Percentiles rank a stretch among this genome's conserved stretches.
Conservation (phyloP, 2,113 vertebrate species). For the Ia io region DNA sequence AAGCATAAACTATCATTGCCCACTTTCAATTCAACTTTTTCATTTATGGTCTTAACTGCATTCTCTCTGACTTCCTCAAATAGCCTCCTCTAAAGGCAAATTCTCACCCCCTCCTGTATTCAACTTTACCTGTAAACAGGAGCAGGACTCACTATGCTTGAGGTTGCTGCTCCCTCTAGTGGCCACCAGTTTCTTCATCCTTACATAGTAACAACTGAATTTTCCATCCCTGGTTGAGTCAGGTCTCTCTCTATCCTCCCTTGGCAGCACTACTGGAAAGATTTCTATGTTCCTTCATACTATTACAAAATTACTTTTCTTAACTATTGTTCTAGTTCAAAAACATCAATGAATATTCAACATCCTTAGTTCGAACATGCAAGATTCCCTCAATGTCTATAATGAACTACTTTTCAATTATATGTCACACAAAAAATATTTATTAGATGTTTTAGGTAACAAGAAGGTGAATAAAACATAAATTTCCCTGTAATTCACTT, state of each 20-base stretch:
- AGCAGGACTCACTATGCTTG: neutral
- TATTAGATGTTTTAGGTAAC: neutral
- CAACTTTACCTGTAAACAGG: neutral
- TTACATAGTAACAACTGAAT: neutral
- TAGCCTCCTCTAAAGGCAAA: neutral
- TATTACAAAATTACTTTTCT: neutral
- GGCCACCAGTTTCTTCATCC: neutral
- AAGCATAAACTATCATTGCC: neutral
- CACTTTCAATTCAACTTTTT: neutral
- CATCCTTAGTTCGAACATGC: neutral
- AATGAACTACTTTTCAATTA: neutral
- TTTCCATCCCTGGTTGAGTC: neutral
- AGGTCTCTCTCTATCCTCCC: neutral
- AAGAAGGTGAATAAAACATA: neutral
- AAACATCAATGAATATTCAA: neutral
- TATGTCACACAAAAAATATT: neutral
- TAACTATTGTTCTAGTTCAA: neutral
- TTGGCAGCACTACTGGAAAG: neutral
- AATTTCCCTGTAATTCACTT: neutral
- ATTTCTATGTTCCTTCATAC: neutral
- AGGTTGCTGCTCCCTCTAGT: conserved; percentile 14
- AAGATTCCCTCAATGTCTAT: neutral
- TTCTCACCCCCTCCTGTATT: neutral
- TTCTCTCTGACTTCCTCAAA: neutral
- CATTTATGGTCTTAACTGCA: neutral